Evolutionary conservation across 2,113 vertebrate species (phyloP).

Genomic region (Gymnorhina tibicen): DNA sequence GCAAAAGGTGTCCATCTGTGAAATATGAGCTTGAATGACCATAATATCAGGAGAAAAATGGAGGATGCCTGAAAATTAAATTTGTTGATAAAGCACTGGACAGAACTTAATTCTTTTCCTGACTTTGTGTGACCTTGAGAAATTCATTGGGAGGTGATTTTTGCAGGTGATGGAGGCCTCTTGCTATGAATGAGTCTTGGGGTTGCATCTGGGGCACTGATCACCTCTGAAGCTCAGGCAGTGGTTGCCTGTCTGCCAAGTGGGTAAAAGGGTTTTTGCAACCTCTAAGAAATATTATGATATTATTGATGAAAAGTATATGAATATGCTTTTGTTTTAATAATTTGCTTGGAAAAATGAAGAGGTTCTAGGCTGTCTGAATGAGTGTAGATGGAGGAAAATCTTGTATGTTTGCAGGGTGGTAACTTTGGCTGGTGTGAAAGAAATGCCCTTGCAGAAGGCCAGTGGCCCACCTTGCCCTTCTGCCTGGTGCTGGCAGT

Average conservation of each 20-base stretch:
- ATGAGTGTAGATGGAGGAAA: background rate
- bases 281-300: background rate
- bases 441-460: background rate
- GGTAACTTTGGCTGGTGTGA: rapidly evolving
- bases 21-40: constrained; percentile 63
- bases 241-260: background rate
- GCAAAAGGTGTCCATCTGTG: constrained; percentile 66
- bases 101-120: background rate
- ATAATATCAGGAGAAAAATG: constrained; percentile 37
- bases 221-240: background rate
- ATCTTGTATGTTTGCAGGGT: background rate
- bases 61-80: constrained; percentile 55
- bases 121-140: background rate
- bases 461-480: background rate
- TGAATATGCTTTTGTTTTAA: background rate
- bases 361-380: background rate
- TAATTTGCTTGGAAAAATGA: background rate
- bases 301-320: background rate
- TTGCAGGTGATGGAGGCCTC: background rate
- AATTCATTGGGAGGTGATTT: background rate
- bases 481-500: background rate
- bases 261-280: background rate
- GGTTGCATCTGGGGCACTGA: background rate
- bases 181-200: background rate
- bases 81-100: constrained; percentile 40